These are phyloP conservation scores for Notothenia rossii DNA, from an alignment of 2,113 vertebrate genomes.

Conservation along the genomic window DNA sequence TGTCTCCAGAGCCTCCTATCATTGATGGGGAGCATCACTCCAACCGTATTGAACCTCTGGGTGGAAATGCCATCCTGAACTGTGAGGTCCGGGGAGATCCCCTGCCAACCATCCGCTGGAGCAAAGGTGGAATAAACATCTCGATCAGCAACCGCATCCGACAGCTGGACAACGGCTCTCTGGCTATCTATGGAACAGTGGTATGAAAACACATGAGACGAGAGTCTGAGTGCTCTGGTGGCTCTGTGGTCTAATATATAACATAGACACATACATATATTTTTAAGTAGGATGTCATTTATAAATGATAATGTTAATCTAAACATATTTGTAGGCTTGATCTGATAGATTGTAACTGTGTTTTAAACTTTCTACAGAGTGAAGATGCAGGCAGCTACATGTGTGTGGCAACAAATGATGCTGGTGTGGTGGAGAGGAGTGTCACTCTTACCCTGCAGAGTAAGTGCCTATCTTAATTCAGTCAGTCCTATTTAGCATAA, in stretches of 20 bases:
- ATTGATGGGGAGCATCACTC: conserved; percentile 92
- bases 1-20: conserved; percentile 91
- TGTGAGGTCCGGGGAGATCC: conserved; percentile 97
- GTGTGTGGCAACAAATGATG: conserved; percentile 95
- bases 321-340: too few relatives aligned
- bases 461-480: conserved; percentile 77
- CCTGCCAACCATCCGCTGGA: conserved; percentile 93
- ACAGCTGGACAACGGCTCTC: conserved; percentile 93
- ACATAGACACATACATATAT: not conserved
- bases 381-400: conserved; percentile 96
- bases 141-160: conserved; percentile 88
- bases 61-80: conserved; percentile 92
- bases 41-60: conserved; percentile 91
- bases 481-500: not conserved
- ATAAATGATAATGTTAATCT: not conserved
- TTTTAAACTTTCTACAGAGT: conserved; percentile 78
- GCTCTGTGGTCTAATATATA: not conserved
- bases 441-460: conserved; percentile 91
- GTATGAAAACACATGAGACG: conserved; percentile 79
- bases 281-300: not conserved
- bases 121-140: conserved; percentile 88
- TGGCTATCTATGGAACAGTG: conserved; percentile 94
- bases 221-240: not conserved
- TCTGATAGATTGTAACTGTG: not conserved
- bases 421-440: conserved; percentile 90